Evolutionary conservation across 1,140 invertebrate species (phyloP).

Genomic region (Pseudomyrmex pallidus): DNA sequence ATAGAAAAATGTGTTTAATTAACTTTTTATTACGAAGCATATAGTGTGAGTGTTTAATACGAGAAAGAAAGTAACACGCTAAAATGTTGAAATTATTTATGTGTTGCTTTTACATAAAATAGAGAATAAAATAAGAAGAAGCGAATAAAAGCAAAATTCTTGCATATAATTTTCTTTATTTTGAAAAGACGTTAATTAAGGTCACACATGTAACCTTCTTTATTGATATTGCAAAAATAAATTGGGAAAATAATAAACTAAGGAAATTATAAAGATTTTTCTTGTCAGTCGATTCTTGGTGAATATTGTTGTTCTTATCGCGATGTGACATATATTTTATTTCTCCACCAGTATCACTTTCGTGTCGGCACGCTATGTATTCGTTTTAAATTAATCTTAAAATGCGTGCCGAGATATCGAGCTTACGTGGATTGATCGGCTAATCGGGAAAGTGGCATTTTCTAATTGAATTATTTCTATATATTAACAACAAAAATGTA

Average conservation of each 20-base stretch:
- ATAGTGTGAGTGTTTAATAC: too few relatives aligned
- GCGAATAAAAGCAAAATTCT: too few relatives aligned
- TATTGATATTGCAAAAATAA: background rate
- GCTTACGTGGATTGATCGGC: slow-evolving; percentile 24
- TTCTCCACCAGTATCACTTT: slow-evolving; percentile 35
- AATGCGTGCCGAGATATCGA: slow-evolving; percentile 44
- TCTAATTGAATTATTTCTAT: slow-evolving; percentile 36
- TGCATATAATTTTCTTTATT: too few relatives aligned
- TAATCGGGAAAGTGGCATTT: slow-evolving; percentile 35
- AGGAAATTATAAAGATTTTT: too few relatives aligned
- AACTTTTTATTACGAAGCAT: background rate
- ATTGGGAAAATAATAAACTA: background rate
- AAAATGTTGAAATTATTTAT: background rate
- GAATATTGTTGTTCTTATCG: slow-evolving; percentile 30
- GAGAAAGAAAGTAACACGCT: background rate
- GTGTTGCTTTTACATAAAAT: background rate
- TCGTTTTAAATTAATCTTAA: slow-evolving; percentile 32
- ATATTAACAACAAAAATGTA: too few relatives aligned
- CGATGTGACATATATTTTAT: slow-evolving; percentile 28
- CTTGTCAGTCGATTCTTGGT: background rate
- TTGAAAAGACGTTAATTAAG: too few relatives aligned
- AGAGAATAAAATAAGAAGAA: background rate
- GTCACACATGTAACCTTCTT: background rate
- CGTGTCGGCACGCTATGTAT: background rate
- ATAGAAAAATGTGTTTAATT: background rate